phyloP scores from a whole-genome alignment of 2,113 vertebrate genomes.

The Nibea albiflora region DNA sequence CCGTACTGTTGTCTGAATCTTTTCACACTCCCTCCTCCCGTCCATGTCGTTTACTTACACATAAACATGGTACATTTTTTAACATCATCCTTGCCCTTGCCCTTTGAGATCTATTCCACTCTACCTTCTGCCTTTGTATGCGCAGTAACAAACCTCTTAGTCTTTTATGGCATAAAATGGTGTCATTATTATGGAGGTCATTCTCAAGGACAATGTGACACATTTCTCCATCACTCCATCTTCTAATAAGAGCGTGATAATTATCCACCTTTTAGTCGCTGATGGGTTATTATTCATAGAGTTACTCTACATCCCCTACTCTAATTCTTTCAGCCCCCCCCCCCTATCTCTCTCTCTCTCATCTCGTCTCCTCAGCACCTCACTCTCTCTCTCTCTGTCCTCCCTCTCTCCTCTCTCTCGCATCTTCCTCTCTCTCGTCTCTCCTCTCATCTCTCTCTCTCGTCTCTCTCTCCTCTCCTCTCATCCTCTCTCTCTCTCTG shows the following conservation, averaged over 20 bases:
- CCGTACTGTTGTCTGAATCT: conserved; percentile 8
- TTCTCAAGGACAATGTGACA: conserved; percentile 74
- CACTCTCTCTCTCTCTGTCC: conserved; percentile 32
- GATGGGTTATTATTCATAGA: conserved; percentile 71
- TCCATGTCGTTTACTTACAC: conserved; percentile 6
- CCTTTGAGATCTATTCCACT: conserved; percentile 5
- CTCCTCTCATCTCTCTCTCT: conserved; percentile 13
- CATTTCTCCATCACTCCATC: conserved; percentile 67
- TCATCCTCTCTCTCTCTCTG: conserved; percentile 19
- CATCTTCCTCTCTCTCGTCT: too few species aligned
- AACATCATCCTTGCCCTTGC: not conserved
- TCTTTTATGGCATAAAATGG: conserved; percentile 51
- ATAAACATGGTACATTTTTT: not conserved
- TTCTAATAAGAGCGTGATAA: conserved; percentile 71
- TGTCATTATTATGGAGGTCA: conserved; percentile 61
- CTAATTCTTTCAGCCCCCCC: conserved; percentile 10
- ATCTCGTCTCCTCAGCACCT: too few species aligned
- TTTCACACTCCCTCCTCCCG: not conserved
- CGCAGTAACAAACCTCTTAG: not conserved
- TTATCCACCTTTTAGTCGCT: conserved; percentile 69
- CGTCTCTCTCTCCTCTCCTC: too few species aligned
- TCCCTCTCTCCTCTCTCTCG: conserved; percentile 20
- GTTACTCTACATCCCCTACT: conserved; percentile 57
- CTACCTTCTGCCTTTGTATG: not conserved
- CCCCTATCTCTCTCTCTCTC: not conserved